Evolutionary conservation across 2,888 invertebrate species (phyloP).

Genomic region (Eupelmus urozonus): DNA sequence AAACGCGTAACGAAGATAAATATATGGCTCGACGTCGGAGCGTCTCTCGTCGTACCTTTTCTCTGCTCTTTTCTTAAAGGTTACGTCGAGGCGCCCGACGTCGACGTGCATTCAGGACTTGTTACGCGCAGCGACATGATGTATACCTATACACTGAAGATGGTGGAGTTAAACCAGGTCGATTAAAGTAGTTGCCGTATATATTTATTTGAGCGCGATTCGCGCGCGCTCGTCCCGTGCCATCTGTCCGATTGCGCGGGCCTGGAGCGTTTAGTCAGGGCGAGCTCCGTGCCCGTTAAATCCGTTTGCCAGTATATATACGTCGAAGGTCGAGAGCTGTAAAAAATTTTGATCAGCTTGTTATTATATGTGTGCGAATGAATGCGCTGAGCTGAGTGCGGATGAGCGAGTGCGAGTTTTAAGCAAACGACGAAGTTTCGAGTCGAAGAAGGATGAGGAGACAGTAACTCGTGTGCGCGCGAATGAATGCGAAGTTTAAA

Average conservation of each 20-base stretch:
- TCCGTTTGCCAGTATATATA: slow-evolving; percentile 3
- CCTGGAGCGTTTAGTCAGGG: background rate
- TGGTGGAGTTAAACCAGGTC: background rate
- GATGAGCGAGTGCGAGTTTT: background rate
- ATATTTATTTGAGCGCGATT: background rate
- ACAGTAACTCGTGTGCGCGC: slow-evolving; percentile 12
- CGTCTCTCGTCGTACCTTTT: slow-evolving; percentile 3
- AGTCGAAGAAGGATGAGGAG: background rate
- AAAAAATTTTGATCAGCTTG: slow-evolving; percentile 45
- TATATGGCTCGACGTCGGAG: background rate
- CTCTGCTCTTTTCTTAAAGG: slow-evolving; percentile 10
- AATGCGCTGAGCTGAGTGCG: background rate
- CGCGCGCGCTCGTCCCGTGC: background rate
- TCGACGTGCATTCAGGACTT: background rate
- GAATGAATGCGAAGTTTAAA: slow-evolving; percentile 19
- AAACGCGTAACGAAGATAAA: background rate
- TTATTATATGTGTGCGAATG: slow-evolving; percentile 7
- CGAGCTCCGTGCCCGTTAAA: background rate
- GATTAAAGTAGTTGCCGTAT: slow-evolving; percentile 1
- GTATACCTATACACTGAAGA: background rate
- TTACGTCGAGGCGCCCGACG: background rate
- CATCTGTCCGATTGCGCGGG: background rate
- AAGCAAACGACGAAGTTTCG: background rate
- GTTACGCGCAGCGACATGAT: background rate
- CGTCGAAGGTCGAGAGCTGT: slow-evolving; percentile 35